Percentiles rank a stretch among this genome's conserved stretches.
These are phyloP conservation scores for Tragelaphus strepsiceros DNA, from an alignment of 2,113 vertebrate genomes.

Conservation along the genomic window DNA sequence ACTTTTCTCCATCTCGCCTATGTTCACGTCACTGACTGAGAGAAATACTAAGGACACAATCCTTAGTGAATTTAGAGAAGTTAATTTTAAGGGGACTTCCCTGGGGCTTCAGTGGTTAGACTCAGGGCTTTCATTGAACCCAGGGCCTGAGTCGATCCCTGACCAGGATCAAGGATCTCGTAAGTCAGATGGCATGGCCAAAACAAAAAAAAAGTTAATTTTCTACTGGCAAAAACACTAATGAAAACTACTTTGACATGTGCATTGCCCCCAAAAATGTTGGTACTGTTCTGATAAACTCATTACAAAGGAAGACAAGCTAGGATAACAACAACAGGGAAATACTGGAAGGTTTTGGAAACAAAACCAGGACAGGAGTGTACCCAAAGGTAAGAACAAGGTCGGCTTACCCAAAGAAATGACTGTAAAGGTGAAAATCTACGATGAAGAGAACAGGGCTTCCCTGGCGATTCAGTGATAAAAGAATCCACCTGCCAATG, in stretches of 20 bases:
- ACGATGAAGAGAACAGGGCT: not conserved
- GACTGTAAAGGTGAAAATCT: not conserved
- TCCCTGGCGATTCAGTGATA: not conserved
- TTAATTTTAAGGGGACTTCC: not conserved
- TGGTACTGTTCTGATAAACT: not conserved
- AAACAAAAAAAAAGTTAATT: not conserved
- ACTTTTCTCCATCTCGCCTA: not conserved
- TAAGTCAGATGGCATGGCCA: not conserved
- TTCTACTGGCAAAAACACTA: not conserved
- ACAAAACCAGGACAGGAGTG: not conserved
- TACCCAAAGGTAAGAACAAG: not conserved
- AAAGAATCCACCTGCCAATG: not conserved
- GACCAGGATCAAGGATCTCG: not conserved
- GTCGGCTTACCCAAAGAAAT: not conserved
- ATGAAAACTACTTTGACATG: not conserved
- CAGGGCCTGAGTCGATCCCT: not conserved
- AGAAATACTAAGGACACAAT: not conserved
- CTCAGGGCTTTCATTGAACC: not conserved
- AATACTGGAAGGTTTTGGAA: not conserved
- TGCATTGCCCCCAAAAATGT: not conserved
- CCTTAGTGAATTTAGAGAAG: not conserved
- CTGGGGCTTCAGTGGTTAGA: not conserved
- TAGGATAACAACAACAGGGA: not conserved
- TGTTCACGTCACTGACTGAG: not conserved
- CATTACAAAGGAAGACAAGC: not conserved